Evolutionary conservation across 2,888 invertebrate genomes (phyloP).

Genomic region (Lasioglossum lativentre): DNA sequence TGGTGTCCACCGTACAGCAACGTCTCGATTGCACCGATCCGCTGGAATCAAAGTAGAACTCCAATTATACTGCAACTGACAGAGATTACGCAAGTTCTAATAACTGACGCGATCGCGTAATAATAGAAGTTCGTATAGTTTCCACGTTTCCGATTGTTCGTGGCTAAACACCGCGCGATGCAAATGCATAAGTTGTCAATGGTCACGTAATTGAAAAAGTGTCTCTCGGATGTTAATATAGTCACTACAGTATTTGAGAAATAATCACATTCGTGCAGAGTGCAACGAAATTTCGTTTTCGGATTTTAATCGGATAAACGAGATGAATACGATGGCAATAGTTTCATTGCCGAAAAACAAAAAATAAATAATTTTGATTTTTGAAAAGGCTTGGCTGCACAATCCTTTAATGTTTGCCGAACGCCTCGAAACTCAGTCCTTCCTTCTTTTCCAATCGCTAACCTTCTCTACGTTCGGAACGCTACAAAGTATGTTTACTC

Average conservation of each 20-base stretch:
- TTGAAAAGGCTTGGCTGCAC: no score
- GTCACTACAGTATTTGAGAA: not conserved
- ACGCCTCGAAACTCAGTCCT: no score
- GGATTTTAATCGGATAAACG: no score
- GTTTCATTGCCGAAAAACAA: no score
- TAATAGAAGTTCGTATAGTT: not conserved
- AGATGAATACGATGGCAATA: no score
- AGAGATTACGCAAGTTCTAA: constrained; percentile 8
- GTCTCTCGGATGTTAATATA: not conserved
- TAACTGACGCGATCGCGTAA: not conserved
- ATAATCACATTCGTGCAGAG: no score
- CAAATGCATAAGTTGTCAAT: not conserved
- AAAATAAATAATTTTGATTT: no score
- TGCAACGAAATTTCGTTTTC: no score
- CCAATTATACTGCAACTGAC: constrained; percentile 6
- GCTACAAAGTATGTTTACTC: no score
- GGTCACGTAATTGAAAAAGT: not conserved
- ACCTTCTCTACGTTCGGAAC: no score
- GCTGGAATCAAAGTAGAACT: not conserved
- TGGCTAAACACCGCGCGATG: not conserved
- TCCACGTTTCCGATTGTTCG: not conserved
- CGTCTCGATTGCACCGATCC: not conserved
- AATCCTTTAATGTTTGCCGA: no score
- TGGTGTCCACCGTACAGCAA: not conserved
- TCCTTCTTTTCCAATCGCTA: no score